Evolutionary conservation across 2,113 vertebrate species (phyloP).

Genomic region (Campylomormyrus numenius): DNA sequence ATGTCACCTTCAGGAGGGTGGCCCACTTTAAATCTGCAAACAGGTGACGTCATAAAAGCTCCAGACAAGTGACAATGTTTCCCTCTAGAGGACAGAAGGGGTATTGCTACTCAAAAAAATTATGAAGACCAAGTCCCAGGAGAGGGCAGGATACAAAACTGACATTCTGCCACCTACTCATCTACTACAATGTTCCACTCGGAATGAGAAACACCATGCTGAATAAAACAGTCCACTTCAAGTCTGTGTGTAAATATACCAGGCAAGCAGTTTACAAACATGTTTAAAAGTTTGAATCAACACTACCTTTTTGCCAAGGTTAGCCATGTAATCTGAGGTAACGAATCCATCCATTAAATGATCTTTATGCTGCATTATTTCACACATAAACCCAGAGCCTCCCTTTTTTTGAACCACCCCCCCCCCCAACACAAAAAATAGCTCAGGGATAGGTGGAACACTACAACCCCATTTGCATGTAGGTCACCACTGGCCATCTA

Average conservation of each 20-base stretch:
- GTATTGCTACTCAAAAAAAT: background rate
- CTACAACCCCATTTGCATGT: background rate
- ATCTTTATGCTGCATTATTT: too few relatives aligned
- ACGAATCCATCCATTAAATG: background rate
- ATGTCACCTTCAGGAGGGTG: conserved; percentile 1
- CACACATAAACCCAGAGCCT: background rate
- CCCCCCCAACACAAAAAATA: background rate
- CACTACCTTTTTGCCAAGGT: background rate
- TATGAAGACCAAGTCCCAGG: too few relatives aligned
- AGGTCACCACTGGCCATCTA: background rate
- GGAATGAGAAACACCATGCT: background rate
- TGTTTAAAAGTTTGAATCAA: background rate
- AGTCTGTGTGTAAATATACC: background rate
- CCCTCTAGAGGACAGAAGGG: background rate
- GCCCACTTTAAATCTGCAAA: background rate
- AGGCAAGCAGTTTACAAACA: background rate
- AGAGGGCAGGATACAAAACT: background rate
- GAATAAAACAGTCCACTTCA: background rate
- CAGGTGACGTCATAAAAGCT: background rate
- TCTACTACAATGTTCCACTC: background rate
- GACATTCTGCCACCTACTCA: background rate
- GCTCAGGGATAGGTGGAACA: background rate
- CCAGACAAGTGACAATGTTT: background rate
- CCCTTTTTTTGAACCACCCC: background rate
- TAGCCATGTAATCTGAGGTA: background rate